These are phyloP conservation scores for Didymodactylos carnosus DNA, from an alignment of 2,888 invertebrate species.

Conservation along the genomic window DNA sequence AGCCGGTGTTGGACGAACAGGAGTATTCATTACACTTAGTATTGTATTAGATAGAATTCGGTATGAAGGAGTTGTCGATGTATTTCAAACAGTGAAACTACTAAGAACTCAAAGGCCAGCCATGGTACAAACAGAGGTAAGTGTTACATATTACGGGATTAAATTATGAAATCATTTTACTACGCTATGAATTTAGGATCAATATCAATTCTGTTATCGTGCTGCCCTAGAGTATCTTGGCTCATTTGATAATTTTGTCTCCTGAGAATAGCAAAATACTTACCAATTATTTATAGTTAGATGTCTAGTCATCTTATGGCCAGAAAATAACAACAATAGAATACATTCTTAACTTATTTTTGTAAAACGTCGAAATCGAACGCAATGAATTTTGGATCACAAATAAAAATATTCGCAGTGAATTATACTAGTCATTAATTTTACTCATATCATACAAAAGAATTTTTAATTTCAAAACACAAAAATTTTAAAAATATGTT, in stretches of 20 bases:
- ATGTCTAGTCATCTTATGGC: too few relatives aligned
- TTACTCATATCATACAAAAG: too few relatives aligned
- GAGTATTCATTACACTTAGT: constrained; percentile 89
- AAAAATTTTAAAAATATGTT: too few relatives aligned
- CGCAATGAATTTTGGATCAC: too few relatives aligned
- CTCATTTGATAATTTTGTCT: constrained; percentile 56
- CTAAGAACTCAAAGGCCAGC: constrained; percentile 90
- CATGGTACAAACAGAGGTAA: constrained; percentile 87
- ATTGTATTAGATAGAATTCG: constrained; percentile 96
- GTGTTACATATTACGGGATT: constrained; percentile 37
- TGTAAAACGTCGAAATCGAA: too few relatives aligned
- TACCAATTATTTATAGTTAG: too few relatives aligned
- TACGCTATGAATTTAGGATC: constrained; percentile 44
- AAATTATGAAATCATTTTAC: not conserved
- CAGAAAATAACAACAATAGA: too few relatives aligned
- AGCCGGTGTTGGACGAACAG: constrained; percentile 91
- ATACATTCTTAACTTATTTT: too few relatives aligned
- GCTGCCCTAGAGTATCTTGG: constrained; percentile 94
- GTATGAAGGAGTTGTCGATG: constrained; percentile 91
- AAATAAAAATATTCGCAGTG: too few relatives aligned
- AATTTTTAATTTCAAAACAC: too few relatives aligned
- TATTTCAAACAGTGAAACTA: constrained; percentile 95
- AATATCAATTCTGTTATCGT: constrained; percentile 97
- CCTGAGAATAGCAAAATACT: too few relatives aligned
- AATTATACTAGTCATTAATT: too few relatives aligned